phyloP scores from a whole-genome alignment of 2,888 invertebrate species.

The Piscicola geometra region DNA sequence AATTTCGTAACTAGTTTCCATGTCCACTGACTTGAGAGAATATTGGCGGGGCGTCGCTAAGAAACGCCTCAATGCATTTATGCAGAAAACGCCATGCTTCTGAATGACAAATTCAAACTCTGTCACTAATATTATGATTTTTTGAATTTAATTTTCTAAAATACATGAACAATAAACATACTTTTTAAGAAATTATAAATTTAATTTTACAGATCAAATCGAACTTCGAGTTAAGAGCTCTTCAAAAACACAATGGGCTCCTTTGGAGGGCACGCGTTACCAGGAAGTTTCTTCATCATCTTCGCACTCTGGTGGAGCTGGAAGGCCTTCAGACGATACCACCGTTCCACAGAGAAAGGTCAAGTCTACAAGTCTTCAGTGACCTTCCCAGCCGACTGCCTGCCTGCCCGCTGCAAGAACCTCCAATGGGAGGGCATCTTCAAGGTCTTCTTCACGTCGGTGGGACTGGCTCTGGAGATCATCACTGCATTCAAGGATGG shows the following conservation, averaged over 20 bases:
- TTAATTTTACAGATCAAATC: too few relatives aligned
- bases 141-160: background rate
- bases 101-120: too few relatives aligned
- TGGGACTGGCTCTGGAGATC: slow-evolving; percentile 54
- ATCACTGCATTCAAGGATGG: slow-evolving; percentile 53
- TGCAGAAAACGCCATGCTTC: too few relatives aligned
- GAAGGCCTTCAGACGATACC: slow-evolving; percentile 48
- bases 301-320: slow-evolving; percentile 52
- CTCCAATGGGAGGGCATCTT: slow-evolving; percentile 47
- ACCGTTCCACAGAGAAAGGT: slow-evolving; percentile 39
- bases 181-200: too few relatives aligned
- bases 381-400: slow-evolving; percentile 43
- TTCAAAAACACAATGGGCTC: slow-evolving; percentile 51
- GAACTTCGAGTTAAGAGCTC: too few relatives aligned
- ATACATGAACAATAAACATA: too few relatives aligned
- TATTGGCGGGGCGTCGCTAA: too few relatives aligned
- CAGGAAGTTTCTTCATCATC: slow-evolving; percentile 55
- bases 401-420: slow-evolving; percentile 43
- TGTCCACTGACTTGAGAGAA: too few relatives aligned
- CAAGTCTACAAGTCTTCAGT: slow-evolving; percentile 37
- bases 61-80: too few relatives aligned
- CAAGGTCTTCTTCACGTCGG: slow-evolving; percentile 46
- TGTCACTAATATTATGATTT: too few relatives aligned
- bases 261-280: slow-evolving; percentile 57
- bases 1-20: too few relatives aligned